Evolutionary conservation across 2,888 invertebrate species (phyloP).

Genomic region (Callosobruchus maculatus): DNA sequence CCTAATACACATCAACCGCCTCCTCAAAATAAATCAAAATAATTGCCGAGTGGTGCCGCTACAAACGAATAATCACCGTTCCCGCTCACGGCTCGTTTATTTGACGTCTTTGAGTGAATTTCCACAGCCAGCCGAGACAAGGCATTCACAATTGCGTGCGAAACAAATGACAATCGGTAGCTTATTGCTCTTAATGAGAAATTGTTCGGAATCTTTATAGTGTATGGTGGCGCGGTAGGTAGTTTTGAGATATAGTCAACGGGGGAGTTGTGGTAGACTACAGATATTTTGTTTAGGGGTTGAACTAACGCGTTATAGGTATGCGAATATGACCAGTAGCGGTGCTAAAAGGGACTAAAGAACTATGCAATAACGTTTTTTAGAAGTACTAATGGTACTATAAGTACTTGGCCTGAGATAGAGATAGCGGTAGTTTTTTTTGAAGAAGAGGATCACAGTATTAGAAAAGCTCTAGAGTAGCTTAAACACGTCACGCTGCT

Average conservation of each 20-base stretch:
- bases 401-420: no score
- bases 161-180: conserved; percentile 49
- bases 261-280: conserved; percentile 27
- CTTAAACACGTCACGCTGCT: no score
- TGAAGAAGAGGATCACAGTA: no score
- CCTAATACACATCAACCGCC: conserved; percentile 1
- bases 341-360: neutral
- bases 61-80: conserved; percentile 36
- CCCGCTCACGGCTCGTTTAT: conserved; percentile 33
- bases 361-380: no score
- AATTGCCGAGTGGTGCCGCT: conserved; percentile 21
- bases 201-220: conserved; percentile 49
- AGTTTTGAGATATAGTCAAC: neutral
- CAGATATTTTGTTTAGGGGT: conserved; percentile 46
- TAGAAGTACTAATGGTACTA: no score
- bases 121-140: conserved; percentile 34
- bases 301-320: neutral
- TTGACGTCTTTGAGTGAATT: conserved; percentile 44
- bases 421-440: no score
- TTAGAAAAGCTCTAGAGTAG: no score
- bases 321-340: neutral
- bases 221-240: conserved; percentile 23
- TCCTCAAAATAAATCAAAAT: conserved; percentile 29
- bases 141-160: conserved; percentile 46
- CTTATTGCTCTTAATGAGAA: conserved; percentile 49